phyloP scores from a whole-genome alignment of 2,113 vertebrate species.

The Pangasianodon hypophthalmus region DNA sequence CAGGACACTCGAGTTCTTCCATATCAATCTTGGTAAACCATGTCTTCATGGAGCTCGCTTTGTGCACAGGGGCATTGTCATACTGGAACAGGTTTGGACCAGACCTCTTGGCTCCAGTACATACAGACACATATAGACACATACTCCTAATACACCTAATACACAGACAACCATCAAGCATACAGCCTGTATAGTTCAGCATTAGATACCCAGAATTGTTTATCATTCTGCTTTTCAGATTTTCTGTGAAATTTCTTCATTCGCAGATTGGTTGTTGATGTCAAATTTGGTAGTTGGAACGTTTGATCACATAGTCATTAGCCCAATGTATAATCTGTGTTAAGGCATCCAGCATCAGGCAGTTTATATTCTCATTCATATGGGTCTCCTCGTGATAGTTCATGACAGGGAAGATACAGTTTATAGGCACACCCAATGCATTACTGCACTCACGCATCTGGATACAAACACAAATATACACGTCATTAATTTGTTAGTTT shows the following conservation, averaged over 20 bases:
- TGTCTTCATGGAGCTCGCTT: too few species aligned
- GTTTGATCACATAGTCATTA: slow-evolving; percentile 14
- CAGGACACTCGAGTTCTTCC: too few species aligned
- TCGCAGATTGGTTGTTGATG: neutral
- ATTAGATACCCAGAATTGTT: neutral
- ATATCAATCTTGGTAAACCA: too few species aligned
- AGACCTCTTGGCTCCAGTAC: too few species aligned
- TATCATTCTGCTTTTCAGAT: neutral
- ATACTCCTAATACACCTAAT: too few species aligned
- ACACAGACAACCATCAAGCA: too few species aligned
- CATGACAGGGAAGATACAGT: slow-evolving; percentile 31
- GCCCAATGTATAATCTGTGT: slow-evolving; percentile 2
- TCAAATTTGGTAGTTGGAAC: neutral
- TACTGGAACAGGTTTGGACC: too few species aligned
- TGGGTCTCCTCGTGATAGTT: slow-evolving; percentile 26
- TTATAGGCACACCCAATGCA: neutral
- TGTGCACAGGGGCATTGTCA: too few species aligned
- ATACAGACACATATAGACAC: too few species aligned
- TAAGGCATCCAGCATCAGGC: slow-evolving; percentile 34
- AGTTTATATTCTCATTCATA: neutral
- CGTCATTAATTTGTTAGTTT: neutral
- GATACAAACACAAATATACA: slow-evolving; percentile 20
- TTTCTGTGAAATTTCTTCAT: neutral
- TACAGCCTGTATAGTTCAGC: too few species aligned
- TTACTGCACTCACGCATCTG: slow-evolving; percentile 24